Base-by-base conservation (phyloP, 2,797 vertebrate species). In the Sebastes cheni region DNA sequence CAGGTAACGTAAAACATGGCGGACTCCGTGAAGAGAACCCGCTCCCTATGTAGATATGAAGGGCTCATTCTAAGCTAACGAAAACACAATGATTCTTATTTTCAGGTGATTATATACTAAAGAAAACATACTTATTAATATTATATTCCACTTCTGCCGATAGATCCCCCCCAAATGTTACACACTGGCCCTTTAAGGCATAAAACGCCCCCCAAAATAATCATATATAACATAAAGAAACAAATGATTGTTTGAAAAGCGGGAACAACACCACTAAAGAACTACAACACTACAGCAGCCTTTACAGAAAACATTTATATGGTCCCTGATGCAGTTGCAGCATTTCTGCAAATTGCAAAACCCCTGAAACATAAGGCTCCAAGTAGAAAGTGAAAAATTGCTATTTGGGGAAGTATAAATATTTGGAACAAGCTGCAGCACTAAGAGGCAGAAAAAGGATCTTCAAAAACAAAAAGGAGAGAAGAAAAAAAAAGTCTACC, bases 281-380 rank as follows among this genome's bases (percentile, higher is more conserved):
- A 46, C 13, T 30, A 27, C 32, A 58, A 34, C 25, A 64, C 59
- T 36, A 25, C 72, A 67, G 69, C 50, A 32, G 20, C 7, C 14
- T 60, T 74, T 46, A 42, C 9, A 72, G 72, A 77, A 87, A 67
- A 76, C 34, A 67, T 75, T n/a, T 23, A 23, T 16, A 6, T 10
- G 12, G 14, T 34, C 70, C 27, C 56, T 10, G 52, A 70, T 72
- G 70, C 29, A 27, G 61, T 32, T 73, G 16, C 61, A 79, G 36
- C 20, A 59, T 73, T 67, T 80, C 9, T 69, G 50, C 61, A 77
- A 73, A 83, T 27, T 58, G 14, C 46, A 73, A 70, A 76, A 52
- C 30, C 12, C 3, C 27, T 32, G 42, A 79, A 61, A 59, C 50
- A 42, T 11, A 59, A 27, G 8, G 39, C 11, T 74, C 27, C 3